Evolutionary conservation across 2,113 vertebrate genomes (phyloP), one percentile per base, ranked within the genome.

Genomic region (Octodon degus): DNA sequence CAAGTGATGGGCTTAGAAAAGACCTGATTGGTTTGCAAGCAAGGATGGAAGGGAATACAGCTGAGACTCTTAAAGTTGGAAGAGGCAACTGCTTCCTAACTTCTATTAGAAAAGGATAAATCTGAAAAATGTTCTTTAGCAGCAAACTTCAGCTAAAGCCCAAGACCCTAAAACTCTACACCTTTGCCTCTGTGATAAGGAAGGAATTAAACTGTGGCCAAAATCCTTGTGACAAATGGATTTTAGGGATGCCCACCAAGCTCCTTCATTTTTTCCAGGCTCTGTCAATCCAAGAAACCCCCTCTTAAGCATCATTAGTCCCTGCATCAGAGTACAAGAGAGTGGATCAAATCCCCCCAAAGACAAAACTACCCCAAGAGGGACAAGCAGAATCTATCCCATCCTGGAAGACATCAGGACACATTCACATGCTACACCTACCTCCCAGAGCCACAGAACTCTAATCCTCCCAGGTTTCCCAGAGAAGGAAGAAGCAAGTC

Each of bases 1-100:
- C 90, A 90, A 90, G 19, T 80, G 55, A 84, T 60, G 37, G n/a
- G 17, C 63, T 89, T 63, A 62, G 50, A 94, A 80, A 74, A 81
- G 34, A 94, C 47, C 30, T 34, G 16, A 34, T 17, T 22, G 24
- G 30, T 91, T 91, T 80, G 55, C 50, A 76, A 72, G 30, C 43
- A 86, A 32, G 34, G 22, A 32, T 30, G n/a, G 60, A 74, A 91
- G 1, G 20, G 16, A 80, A 43, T 43, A 88, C 40, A 87, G 72
- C 13, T 40, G 37, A 7, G 40, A 63, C 34, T 55, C 70, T 83
- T 19, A n/a, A 50, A 8, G 43, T 40, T 58, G 12, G 37, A 24
- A 60, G 25, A 95, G 34, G n/a, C 37, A 93, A 62, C 2, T 55
- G 53, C 17, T 90, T 82, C 53, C 9, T 10, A n/a, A 43, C 0